phyloP scores from a whole-genome alignment of 2,888 invertebrate genomes.

The Venusia cambrica region DNA sequence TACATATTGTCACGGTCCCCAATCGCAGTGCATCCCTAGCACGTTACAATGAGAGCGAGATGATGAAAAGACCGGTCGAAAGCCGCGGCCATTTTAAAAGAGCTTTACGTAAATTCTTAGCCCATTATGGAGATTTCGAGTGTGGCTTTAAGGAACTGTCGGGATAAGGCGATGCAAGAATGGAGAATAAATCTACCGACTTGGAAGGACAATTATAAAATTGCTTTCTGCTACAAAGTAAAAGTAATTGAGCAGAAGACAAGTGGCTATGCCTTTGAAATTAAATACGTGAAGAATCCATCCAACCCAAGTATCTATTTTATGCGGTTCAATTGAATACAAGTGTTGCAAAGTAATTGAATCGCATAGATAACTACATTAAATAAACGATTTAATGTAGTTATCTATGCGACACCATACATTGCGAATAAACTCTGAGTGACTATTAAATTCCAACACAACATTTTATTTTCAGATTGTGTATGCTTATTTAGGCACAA shows the following conservation, averaged over 20 bases:
- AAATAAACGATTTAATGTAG: too few relatives aligned
- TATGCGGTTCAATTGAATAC: too few relatives aligned
- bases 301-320: too few relatives aligned
- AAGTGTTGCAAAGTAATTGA: too few relatives aligned
- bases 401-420: too few relatives aligned
- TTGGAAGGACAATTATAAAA: conserved; percentile 17
- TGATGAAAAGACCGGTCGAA: conserved; percentile 26
- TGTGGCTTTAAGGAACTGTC: conserved; percentile 21
- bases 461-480: too few relatives aligned
- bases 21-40: conserved; percentile 9
- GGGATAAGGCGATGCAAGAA: conserved; percentile 17
- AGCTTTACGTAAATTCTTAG: conserved; percentile 25
- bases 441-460: too few relatives aligned
- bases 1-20: conserved; percentile 4
- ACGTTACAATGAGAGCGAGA: conserved; percentile 15
- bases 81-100: conserved; percentile 22
- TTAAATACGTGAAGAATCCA: neutral
- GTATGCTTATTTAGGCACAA: too few relatives aligned
- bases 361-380: too few relatives aligned
- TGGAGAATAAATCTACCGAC: conserved; percentile 14
- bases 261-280: neutral
- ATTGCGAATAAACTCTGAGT: too few relatives aligned
- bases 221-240: conserved; percentile 9
- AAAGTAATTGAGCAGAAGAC: conserved; percentile 1
- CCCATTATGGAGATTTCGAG: conserved; percentile 23